Percentiles rank a stretch among this genome's conserved stretches.
Evolutionary conservation across 1,140 invertebrate genomes (phyloP).

Genomic region (Triops longicaudatus): DNA sequence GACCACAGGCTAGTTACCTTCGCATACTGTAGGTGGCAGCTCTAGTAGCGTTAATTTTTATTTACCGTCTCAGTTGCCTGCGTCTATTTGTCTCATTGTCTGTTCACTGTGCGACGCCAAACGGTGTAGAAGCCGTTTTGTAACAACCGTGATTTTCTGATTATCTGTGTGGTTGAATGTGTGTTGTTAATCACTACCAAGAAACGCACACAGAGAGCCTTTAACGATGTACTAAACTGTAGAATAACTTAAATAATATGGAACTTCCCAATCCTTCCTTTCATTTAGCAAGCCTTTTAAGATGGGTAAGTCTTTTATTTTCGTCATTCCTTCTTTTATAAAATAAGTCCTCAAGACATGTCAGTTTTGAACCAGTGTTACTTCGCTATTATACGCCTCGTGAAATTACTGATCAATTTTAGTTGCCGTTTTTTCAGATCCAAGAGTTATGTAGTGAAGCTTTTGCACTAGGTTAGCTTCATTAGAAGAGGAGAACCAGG

Average conservation of each 20-base stretch:
- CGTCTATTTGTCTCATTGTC: neutral
- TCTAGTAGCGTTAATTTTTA: neutral
- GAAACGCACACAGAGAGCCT: neutral
- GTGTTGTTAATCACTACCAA: neutral
- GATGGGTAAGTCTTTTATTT: constrained; percentile 47
- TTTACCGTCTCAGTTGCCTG: neutral
- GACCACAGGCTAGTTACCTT: too few relatives aligned
- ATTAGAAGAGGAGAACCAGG: too few relatives aligned
- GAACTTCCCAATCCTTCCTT: neutral
- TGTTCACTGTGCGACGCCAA: constrained; percentile 2
- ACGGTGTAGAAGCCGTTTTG: neutral
- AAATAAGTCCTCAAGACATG: neutral
- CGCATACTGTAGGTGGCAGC: neutral
- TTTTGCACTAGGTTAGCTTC: too few relatives aligned
- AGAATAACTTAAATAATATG: neutral
- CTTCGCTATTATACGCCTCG: too few relatives aligned
- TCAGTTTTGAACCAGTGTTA: constrained; percentile 2
- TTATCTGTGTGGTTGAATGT: neutral
- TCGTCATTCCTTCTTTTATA: neutral
- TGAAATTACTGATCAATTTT: too few relatives aligned
- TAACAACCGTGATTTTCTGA: neutral
- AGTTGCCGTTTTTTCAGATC: too few relatives aligned
- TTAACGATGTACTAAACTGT: neutral
- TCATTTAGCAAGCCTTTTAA: constrained; percentile 50
- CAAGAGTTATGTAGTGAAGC: too few relatives aligned